phyloP scores from a whole-genome alignment of 2,888 invertebrate genomes.

The Pyrocoelia pectoralis region DNA sequence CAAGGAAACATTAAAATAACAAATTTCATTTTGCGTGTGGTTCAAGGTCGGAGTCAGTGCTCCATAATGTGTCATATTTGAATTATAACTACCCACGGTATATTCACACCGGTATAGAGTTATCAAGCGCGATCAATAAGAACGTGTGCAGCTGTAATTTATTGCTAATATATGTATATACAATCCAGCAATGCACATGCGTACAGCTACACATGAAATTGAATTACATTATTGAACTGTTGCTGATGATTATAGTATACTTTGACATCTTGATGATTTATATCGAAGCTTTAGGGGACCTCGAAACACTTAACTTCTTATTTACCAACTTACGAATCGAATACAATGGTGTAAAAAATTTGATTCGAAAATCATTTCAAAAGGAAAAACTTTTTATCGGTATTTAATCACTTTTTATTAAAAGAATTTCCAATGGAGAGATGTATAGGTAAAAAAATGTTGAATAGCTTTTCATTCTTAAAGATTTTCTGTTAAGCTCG shows the following conservation, averaged over 20 bases:
- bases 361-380: too few species aligned
- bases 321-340: neutral
- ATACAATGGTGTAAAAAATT: too few species aligned
- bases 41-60: slow-evolving; percentile 26
- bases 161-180: slow-evolving; percentile 39
- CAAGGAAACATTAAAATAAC: slow-evolving; percentile 20
- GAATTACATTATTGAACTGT: slow-evolving; percentile 44
- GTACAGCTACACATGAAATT: slow-evolving; percentile 39
- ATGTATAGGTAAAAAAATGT: slow-evolving; percentile 12
- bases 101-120: slow-evolving; percentile 37
- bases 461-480: slow-evolving; percentile 17
- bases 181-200: slow-evolving; percentile 34
- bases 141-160: slow-evolving; percentile 40
- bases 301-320: neutral
- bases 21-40: slow-evolving; percentile 21
- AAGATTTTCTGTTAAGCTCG: slow-evolving; percentile 18
- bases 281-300: slow-evolving; percentile 12
- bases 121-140: slow-evolving; percentile 42
- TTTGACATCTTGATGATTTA: slow-evolving; percentile 35
- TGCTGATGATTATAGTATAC: slow-evolving; percentile 33
- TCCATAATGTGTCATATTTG: slow-evolving; percentile 30
- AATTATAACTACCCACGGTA: slow-evolving; percentile 28
- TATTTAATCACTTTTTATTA: slow-evolving; percentile 11
- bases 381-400: neutral
- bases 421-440: neutral